These are phyloP conservation scores for Xiphophorus hellerii DNA, from an alignment of 2,113 vertebrate genomes.

Conservation along the genomic window DNA sequence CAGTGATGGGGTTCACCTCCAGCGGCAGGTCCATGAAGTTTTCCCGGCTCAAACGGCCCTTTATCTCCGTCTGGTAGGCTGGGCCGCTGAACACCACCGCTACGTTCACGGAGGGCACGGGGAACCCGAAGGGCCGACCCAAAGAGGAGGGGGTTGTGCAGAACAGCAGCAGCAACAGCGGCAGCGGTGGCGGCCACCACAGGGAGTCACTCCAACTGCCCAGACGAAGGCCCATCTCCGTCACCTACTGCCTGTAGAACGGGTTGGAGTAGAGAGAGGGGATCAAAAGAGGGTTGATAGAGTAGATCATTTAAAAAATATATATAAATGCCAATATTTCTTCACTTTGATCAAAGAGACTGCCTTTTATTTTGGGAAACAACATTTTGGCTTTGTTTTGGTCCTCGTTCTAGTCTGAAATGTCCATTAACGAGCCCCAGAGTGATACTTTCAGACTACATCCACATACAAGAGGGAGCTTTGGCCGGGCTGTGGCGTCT, in stretches of 20 bases:
- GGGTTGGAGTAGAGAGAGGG: slow-evolving; percentile 10
- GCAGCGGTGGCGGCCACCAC: slow-evolving; percentile 79
- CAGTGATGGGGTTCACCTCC: slow-evolving; percentile 93
- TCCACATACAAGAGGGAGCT: slow-evolving; percentile 35
- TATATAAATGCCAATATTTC: no score
- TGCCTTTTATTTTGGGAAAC: slow-evolving; percentile 46
- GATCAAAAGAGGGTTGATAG: slow-evolving; percentile 1
- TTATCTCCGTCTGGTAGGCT: slow-evolving; percentile 84
- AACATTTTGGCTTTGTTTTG: slow-evolving; percentile 41
- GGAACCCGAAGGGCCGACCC: slow-evolving; percentile 74
- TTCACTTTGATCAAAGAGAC: slow-evolving; percentile 1
- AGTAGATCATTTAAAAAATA: slow-evolving; percentile 11
- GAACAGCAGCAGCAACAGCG: slow-evolving; percentile 60
- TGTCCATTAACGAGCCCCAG: slow-evolving; percentile 54
- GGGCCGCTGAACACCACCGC: slow-evolving; percentile 93
- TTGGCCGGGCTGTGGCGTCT: slow-evolving; percentile 61
- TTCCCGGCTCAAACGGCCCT: slow-evolving; percentile 87
- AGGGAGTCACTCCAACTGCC: slow-evolving; percentile 83
- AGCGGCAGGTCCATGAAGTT: slow-evolving; percentile 95
- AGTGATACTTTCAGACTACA: slow-evolving; percentile 64
- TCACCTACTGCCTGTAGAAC: slow-evolving; percentile 82
- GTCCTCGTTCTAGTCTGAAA: slow-evolving; percentile 14
- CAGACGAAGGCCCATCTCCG: slow-evolving; percentile 91
- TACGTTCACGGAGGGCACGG: slow-evolving; percentile 78
- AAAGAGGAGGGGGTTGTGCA: slow-evolving; percentile 70